Base-by-base conservation (phyloP, 1,140 invertebrate species). In the Camponotus pennsylvanicus region DNA sequence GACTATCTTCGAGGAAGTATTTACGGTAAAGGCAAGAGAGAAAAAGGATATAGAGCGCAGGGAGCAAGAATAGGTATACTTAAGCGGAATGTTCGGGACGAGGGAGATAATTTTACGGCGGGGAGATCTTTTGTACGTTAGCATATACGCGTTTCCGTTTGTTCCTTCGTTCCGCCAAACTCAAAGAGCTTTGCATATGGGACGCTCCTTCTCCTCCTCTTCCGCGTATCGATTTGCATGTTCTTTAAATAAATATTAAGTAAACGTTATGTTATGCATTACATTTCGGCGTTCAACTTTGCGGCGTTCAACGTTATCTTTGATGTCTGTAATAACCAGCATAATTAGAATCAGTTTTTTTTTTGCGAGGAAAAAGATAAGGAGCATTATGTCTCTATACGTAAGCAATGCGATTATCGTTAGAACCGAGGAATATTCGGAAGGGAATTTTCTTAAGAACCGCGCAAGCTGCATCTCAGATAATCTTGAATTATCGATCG, bases 241-340 rank as follows among this genome's bases (percentile, higher is more conserved):
- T 32, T 75, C 27, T 15, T 59, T 73, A 55, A 73, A 45, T 40
- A 70, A 55, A 57, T 9, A 3, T 59, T 82, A 45, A 71, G 37
- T 34, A 37, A 52, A 61, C 27, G 40, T 75, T 34, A 57, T 45
- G n/a, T 83, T 73, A 75, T 75, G 79, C 40, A 82, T 73, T 61
- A 49, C 27, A 63, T 61, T 49, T 21, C 42, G 13, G 11, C n/a
- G 13, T 21, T 9, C 57, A 13, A 40, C 8, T 77, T 77, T 49
- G 27, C 9, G 27, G 21, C 21, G 21, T 52, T 15, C 15, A 45
- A 45, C 27, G 0, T 13, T n/a, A 27, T 61, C 18, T 80, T 80
- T 80, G 63, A 64, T 57, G 52, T 61, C 21, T 52, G 5, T 61
- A 59, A 45, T 40, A 27, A 37, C 13, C 49, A 15, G 13, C 18